These are phyloP conservation scores for Meteorus cinctellus DNA, from an alignment of 2,888 invertebrate species.

Conservation along the genomic window DNA sequence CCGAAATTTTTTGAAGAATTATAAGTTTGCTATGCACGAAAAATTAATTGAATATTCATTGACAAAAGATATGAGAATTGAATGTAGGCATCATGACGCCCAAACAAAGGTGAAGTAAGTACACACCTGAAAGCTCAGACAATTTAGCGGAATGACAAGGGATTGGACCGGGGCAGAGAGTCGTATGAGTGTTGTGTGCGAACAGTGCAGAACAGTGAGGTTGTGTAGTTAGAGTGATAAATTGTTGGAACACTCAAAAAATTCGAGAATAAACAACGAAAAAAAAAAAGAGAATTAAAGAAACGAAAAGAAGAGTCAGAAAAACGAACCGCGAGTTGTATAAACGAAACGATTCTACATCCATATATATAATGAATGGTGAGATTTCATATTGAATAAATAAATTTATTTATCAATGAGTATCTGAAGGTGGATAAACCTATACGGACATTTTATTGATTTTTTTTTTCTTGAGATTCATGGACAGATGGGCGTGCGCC, in stretches of 20 bases:
- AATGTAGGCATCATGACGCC: neutral
- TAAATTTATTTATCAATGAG: neutral
- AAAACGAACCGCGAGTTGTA: constrained; percentile 5
- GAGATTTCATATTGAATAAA: neutral
- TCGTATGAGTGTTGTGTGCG: constrained; percentile 66
- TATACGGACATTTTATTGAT: constrained; percentile 60
- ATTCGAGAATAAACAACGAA: neutral
- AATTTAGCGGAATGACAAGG: constrained; percentile 50
- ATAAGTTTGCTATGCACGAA: too few species aligned
- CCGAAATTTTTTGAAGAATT: too few species aligned
- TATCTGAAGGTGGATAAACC: constrained; percentile 1
- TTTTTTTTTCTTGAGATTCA: constrained; percentile 54
- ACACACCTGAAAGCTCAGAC: constrained; percentile 24
- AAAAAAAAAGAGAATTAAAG: neutral
- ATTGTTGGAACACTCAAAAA: constrained; percentile 50
- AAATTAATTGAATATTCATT: too few species aligned
- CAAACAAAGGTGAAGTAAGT: neutral
- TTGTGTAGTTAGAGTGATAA: constrained; percentile 65
- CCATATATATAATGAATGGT: constrained; percentile 6
- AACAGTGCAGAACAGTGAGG: constrained; percentile 56
- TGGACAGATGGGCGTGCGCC: constrained; percentile 66
- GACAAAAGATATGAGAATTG: neutral
- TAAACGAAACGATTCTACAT: neutral
- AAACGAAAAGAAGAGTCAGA: constrained; percentile 13
- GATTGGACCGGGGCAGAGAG: constrained; percentile 57